A percentile compares a stretch with the other conserved stretches of the same genome.
Evolutionary conservation across 1,140 invertebrate genomes (phyloP).

Genomic region (Globodera rostochiensis): DNA sequence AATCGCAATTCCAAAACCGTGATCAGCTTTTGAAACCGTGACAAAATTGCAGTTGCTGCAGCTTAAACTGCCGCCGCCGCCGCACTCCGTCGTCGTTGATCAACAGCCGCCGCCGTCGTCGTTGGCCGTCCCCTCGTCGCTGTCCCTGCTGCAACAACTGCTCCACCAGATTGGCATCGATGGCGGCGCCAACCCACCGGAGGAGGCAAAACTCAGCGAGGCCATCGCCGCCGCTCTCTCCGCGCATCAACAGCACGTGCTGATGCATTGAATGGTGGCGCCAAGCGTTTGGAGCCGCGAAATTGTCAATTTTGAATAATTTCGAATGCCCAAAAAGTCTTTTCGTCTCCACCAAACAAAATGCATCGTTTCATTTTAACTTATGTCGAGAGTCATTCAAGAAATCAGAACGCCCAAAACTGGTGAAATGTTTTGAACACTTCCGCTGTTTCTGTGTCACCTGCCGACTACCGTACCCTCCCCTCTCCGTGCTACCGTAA

Average conservation of each 20-base stretch:
- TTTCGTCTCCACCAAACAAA: no score
- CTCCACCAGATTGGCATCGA: constrained; percentile 4
- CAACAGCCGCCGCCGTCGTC: not conserved
- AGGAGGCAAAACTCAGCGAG: constrained; percentile 30
- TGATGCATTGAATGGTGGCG: not conserved
- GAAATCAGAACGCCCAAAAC: no score
- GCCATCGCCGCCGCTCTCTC: constrained; percentile 26
- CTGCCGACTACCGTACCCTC: no score
- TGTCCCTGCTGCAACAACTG: not conserved
- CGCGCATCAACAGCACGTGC: not conserved
- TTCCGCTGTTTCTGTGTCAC: no score
- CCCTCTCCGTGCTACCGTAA: no score
- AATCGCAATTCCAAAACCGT: no score
- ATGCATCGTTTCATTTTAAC: not conserved
- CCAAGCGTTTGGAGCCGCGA: not conserved
- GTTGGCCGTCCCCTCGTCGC: not conserved
- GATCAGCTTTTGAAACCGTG: not conserved
- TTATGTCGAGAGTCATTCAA: no score
- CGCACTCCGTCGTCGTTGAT: not conserved
- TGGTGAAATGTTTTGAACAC: no score
- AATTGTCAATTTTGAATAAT: no score
- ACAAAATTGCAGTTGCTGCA: not conserved
- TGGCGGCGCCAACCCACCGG: not conserved
- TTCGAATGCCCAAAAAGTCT: no score
- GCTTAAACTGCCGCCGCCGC: not conserved